Evolutionary conservation across 2,797 vertebrate genomes (phyloP), one percentile per base, ranked within the genome.

Genomic region (Anomalospiza imberbis): DNA sequence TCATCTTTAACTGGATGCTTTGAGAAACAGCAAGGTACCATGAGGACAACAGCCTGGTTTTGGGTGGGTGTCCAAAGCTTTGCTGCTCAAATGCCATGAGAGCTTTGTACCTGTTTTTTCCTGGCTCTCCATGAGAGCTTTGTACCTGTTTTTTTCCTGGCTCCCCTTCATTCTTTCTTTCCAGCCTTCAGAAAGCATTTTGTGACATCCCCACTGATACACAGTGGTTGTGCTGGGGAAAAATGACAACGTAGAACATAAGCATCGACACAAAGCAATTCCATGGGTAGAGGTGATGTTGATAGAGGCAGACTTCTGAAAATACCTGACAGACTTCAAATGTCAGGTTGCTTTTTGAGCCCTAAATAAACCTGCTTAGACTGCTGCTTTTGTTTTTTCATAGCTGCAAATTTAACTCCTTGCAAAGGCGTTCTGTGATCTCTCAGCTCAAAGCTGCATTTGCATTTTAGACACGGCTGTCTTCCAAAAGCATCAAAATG

Each of bases 291-390:
- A 24, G 34, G 61, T 55, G 79, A 91, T 18, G 4, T 24, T 85
- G 85, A 90, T 15, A 53, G 58, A 88, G 62, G 68, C 65, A 88
- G 85, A 88, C 72, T 94, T 93, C 65, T 74, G 68, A 88, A 93
- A 93, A 75, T 31, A 57, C 28, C 12, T 34, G 83, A 75, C 83
- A 90, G 90, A 88, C 66, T 79, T 94, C 88, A 90, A 70, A 86
- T 63, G 73, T 45, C 79, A 89, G 74, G 48, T 38, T 89, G n/a
- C 60, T 91, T 91, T 51, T 78, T 62, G 62, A 96, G 76, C 76
- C 71, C 60, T 66, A 81, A 88, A 60, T 70, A 90, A 58, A 55
- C 66, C 66, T 67, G 36, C 74, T 90, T 79, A 78, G 80, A 42
- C 71, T 62, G 62, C 34, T 81, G 48, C 82, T 81, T 94, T 93